Percentiles rank a stretch among this genome's conserved stretches.
Conservation (phyloP, 2,888 invertebrate genomes). For the Sinopyrophorus schimmeli region DNA sequence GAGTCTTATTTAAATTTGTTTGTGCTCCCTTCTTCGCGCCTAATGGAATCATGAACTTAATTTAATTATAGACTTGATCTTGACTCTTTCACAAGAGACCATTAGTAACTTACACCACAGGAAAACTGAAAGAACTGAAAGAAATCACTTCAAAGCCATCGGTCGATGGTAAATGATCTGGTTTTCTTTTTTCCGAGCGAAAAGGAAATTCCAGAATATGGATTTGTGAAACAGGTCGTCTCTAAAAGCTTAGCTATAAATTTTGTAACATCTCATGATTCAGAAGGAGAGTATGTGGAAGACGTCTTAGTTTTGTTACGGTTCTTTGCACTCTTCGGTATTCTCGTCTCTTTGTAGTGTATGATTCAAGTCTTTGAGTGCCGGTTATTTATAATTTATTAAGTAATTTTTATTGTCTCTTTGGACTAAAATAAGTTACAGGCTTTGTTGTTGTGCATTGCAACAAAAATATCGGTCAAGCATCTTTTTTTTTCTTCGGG, state of each 20-base stretch:
- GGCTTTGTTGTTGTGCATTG: no score
- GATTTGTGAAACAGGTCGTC: constrained; percentile 5
- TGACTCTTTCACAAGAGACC: background rate
- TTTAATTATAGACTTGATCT: no score
- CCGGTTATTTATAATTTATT: constrained; percentile 10
- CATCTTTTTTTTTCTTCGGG: no score
- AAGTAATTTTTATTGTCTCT: constrained; percentile 3
- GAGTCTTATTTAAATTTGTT: no score
- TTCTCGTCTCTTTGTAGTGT: constrained; percentile 1
- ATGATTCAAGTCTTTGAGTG: constrained; percentile 5
- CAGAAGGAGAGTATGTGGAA: constrained; percentile 17
- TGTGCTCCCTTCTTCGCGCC: no score
- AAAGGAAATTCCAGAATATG: no score
- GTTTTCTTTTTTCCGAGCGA: no score
- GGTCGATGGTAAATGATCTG: no score
- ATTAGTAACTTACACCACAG: background rate
- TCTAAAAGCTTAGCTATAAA: background rate
- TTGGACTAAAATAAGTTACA: no score
- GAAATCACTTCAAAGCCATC: no score
- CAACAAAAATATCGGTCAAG: no score
- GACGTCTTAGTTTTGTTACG: constrained; percentile 18
- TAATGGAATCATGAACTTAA: no score
- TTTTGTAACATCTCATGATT: constrained; percentile 13
- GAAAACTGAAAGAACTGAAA: background rate
- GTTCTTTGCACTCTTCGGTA: constrained; percentile 13